Conservation (phyloP, 2,113 vertebrate genomes). For the Leptobrachium ailaonicum region DNA sequence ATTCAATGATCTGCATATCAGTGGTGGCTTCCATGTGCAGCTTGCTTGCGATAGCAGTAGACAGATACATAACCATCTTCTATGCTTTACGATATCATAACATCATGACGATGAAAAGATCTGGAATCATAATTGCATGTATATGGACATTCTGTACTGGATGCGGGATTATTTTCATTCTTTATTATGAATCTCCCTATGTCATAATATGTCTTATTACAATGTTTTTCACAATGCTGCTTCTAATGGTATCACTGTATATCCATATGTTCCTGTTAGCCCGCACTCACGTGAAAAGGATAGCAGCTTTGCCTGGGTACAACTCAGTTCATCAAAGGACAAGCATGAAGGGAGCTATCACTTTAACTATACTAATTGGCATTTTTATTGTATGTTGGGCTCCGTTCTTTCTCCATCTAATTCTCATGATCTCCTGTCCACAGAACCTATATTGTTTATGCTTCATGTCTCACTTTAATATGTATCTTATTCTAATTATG, state of each 20-base stretch:
- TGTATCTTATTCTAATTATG: conserved; percentile 97
- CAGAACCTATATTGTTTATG: conserved; percentile 91
- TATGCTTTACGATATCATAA: conserved; percentile 91
- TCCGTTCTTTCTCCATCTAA: conserved; percentile 93
- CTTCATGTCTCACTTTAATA: conserved; percentile 97
- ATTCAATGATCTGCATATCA: conserved; percentile 96
- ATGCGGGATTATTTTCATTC: conserved; percentile 91
- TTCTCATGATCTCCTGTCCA: conserved; percentile 92
- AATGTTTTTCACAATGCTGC: conserved; percentile 93
- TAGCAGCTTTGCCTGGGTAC: conserved; percentile 80
- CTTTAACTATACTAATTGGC: conserved; percentile 88
- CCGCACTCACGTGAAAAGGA: conserved; percentile 84
- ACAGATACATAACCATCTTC: conserved; percentile 92
- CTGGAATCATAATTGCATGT: conserved; percentile 77
- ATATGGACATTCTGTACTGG: conserved; percentile 91
- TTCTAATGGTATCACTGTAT: conserved; percentile 91
- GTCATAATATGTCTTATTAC: conserved; percentile 89
- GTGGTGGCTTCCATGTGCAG: conserved; percentile 97
- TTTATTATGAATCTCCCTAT: conserved; percentile 86
- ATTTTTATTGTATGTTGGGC: conserved; percentile 94
- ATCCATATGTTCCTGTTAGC: conserved; percentile 96
- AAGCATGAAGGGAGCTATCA: conserved; percentile 89
- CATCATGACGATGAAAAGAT: conserved; percentile 86
- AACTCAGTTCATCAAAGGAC: conserved; percentile 78
- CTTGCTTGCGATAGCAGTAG: conserved; percentile 89